Evolutionary conservation across 92 coral and sea anemone species (phyloP), one percentile per base, ranked within the genome.

Genomic region (Meandrina meandrites): DNA sequence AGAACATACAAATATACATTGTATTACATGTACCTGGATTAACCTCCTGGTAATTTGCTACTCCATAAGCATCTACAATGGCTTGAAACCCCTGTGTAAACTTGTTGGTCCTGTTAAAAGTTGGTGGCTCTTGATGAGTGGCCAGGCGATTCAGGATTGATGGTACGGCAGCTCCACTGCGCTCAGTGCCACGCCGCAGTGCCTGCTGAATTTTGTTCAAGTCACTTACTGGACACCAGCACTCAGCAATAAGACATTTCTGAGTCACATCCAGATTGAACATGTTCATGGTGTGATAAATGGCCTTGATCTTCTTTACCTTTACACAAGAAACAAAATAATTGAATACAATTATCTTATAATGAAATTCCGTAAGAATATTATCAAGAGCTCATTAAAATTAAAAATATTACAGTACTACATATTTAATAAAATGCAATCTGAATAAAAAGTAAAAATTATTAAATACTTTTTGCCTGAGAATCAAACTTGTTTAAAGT

Each of bases 231-330:
- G 99, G 99, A 81, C 99, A 97, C 99, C 99, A 97, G 76, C 99
- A 97, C 80, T 97, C 99, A 8, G 98, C 99, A 89, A 97, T 97
- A 74, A 97, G 89, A 81, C 99, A 97, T 86, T 97, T 97, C 82
- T 97, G 99, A 34, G 99, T 97, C 84, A 97, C 99, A 76, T 97
- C 99, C 86, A 97, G 92, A 76, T 97, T 97, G 86, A 97, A 97
- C 99, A 95, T 97, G 90, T 97, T 97, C 99, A 97, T 97, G 67
- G 99, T 97, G 84, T 97, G 99, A 86, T 97, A 97, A 67, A 97
- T 97, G 28, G 99, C 99, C 84, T 97, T 97, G 85, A 97, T 97
- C 87, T 97, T 97, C 92, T 93, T 95, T 31, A 97, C 98, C 99
- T 96, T 32, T 12, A 48, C 9, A 48, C 45, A 48, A 8, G 53